Evolutionary conservation across 2,888 invertebrate species (phyloP), one percentile per base, ranked within the genome.

Genomic region (Tenodera sinensis): DNA sequence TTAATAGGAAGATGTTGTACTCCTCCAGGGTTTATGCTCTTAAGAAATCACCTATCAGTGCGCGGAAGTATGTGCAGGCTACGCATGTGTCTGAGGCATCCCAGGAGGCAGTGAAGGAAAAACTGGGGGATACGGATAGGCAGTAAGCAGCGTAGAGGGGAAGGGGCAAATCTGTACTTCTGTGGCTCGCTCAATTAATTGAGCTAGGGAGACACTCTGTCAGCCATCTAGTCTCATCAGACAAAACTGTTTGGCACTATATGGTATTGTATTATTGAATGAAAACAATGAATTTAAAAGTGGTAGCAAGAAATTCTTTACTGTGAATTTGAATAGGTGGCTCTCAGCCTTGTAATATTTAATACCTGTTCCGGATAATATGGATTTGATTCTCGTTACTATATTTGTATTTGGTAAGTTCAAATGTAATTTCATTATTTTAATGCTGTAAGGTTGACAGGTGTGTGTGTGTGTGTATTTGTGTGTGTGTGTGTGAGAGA

Each of bases 21-120:
- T n/a, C n/a, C n/a, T n/a, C n/a, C n/a, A n/a, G n/a, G n/a, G n/a
- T n/a, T n/a, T n/a, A n/a, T n/a, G n/a, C n/a, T n/a, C n/a, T n/a
- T n/a, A n/a, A n/a, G n/a, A n/a, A n/a, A n/a, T n/a, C n/a, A n/a
- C n/a, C n/a, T n/a, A n/a, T n/a, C n/a, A n/a, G n/a, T n/a, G n/a
- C n/a, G n/a, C n/a, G n/a, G n/a, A n/a, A n/a, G n/a, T n/a, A n/a
- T n/a, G n/a, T n/a, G n/a, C 91, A 98, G 95, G 98, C 98, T 93
- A 98, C 98, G 93, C 98, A 99, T 94, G 95, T 97, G 92, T 97
- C 98, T 92, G 99, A 99, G 94, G 98, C 98, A 91, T 97, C 98
- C 91, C 97, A 97, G 93, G 98, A 98, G 93, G 97, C 97, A 91
- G 98, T 98, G 91, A 98, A 98, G 93, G 98, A 98, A 94, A 98